Base-by-base conservation (phyloP, 1,140 invertebrate species). In the Bombus balteatus region DNA sequence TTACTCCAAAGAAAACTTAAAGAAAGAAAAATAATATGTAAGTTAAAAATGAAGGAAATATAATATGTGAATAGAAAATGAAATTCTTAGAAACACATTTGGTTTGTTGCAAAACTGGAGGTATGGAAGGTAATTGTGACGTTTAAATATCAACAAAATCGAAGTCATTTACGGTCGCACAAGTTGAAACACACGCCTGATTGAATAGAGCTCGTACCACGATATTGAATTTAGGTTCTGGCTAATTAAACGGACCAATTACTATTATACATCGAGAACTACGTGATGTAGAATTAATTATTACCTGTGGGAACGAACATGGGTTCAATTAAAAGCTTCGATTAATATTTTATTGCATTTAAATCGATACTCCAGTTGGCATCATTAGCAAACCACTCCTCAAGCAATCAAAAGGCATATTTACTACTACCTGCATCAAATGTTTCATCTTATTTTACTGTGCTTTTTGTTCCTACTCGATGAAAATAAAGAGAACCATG, bases 161-260 rank as follows among this genome's bases (percentile, higher is more conserved):
- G 32, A 81, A 73, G 5, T 25, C 9, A 9, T 62, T 62, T 37
- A 62, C 9, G 28, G 2, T 74, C n/a, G 59, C n/a, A 66, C 4
- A 32, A 10, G n/a, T 15, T 28, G 3, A 37, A 34, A 74, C 57
- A 74, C 41, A 32, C 74, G 57, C 12, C 6, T 43, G 41, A 75
- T 37, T 74, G 2, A 32, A 83, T 59, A n/a, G 18, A 68, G 37
- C 18, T 65, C 25, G 3, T 82, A 28, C 13, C 4, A n/a, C 34
- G 34, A 75, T 62, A 70, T 53, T 83, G n/a, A 18, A 83, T 83
- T 70, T 41, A 25, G 34, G 1, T 25, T 39, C 28, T 25, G 13
- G 34, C 22, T 76, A 83, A 83, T 70, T 68, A 75, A 70, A 77
- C 43, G 43, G 3, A 34, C n/a, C 37, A 68, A 37, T 70, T 70